phyloP scores from a whole-genome alignment of 2,113 vertebrate species.

The Equus quagga region DNA sequence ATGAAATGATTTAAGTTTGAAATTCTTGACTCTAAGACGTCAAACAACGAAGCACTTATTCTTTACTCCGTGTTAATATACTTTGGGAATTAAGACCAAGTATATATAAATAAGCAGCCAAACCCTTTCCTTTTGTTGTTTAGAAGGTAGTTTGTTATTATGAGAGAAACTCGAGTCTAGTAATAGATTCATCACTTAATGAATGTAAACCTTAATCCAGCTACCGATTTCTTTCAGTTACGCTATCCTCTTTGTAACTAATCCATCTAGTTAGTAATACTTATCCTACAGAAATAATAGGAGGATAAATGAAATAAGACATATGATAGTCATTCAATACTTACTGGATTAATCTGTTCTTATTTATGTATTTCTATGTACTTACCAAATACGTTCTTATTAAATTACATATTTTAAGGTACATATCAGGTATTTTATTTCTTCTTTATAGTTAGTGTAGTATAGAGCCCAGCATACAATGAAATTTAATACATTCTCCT shows the following conservation, averaged over 20 bases:
- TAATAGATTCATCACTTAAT: background rate
- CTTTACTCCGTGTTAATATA: background rate
- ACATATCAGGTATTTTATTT: background rate
- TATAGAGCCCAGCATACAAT: background rate
- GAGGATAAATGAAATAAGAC: background rate
- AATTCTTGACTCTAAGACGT: background rate
- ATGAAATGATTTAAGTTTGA: background rate
- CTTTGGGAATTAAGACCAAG: background rate
- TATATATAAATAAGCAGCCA: background rate
- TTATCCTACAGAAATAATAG: background rate
- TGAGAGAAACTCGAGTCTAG: background rate
- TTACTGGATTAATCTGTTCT: background rate
- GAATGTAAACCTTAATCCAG: background rate
- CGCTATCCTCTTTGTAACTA: background rate
- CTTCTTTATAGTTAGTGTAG: background rate
- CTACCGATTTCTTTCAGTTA: background rate
- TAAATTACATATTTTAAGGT: background rate
- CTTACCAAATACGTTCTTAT: background rate
- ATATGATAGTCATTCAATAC: background rate
- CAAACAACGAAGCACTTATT: background rate
- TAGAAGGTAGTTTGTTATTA: background rate
- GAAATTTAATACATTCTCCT: background rate
- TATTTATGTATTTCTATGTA: background rate
- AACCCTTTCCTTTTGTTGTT: background rate
- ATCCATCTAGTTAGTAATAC: background rate